Base-by-base conservation (phyloP, 2,888 invertebrate genomes). In the Scaptomyza caliginosa region DNA sequence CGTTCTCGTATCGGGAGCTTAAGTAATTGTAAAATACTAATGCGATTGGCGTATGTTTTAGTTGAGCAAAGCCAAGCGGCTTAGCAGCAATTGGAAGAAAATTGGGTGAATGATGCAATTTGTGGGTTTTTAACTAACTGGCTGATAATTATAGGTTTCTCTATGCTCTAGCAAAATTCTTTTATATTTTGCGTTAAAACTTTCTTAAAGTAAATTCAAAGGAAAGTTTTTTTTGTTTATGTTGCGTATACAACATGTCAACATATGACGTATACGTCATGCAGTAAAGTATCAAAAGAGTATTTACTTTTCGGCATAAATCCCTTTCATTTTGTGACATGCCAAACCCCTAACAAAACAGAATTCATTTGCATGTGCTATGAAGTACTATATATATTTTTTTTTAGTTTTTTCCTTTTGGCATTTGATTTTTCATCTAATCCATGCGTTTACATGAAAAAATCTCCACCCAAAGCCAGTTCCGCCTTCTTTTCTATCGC, bases 361-460 rank as follows among this genome's bases (percentile, higher is more conserved):
- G 79, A 72, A 73, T 85, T 82, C 85, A 81, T 81, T 81, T 81
- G 79, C 86, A 85, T 81, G 66, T 57, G 71, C 74, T 69, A 49
- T 40, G 66, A 50, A 59, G 50, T 13, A 32, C 62, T 66, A 39
- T 23, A n/a, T 45, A 3, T 34, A 1, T 30, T n/a, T n/a, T 5
- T 21, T 21, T 56, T 40, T 48, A 26, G 30, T 11, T 32, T 38
- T 43, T 19, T 13, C 30, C 59, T 28, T 48, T 40, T 21, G 36
- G 13, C 60, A 70, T 78, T 81, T 84, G 81, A 81, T 82, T 85
- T 82, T 85, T 79, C 85, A 77, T 74, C 71, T 80, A 79, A 82
- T 82, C 78, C 79, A 40, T 72, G 79, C 79, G 82, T 79, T 79
- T 78, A 76, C 78, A 78, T 76, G 71, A 39, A 39, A 66, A 59